phyloP scores from a whole-genome alignment of 2,888 invertebrate genomes.

The Tupiocoris notatus region DNA sequence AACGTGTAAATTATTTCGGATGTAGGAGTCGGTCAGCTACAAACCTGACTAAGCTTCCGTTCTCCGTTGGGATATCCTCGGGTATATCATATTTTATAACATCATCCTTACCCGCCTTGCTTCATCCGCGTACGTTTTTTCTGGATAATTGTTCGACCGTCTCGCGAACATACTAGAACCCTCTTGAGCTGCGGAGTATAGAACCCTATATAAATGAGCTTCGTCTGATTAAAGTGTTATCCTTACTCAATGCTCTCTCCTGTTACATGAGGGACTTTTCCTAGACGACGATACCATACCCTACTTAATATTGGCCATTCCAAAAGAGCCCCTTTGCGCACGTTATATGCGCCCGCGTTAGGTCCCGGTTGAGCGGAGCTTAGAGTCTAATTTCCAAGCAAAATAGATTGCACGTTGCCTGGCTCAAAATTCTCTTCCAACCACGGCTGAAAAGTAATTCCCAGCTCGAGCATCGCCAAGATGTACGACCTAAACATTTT shows the following conservation, averaged over 20 bases:
- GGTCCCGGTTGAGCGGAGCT: constrained; percentile 19
- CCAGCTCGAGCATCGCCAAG: constrained; percentile 1
- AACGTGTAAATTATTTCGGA: no score
- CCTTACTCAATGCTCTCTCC: not conserved
- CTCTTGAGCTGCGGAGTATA: not conserved
- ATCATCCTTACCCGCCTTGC: not conserved
- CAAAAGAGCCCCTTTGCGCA: not conserved
- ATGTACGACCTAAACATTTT: constrained; percentile 27
- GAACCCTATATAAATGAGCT: not conserved
- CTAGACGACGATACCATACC: not conserved
- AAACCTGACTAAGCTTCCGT: not conserved
- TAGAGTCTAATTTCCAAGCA: constrained; percentile 27
- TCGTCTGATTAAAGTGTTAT: not conserved
- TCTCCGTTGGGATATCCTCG: not conserved
- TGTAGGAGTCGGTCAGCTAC: no score
- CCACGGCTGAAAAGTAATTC: constrained; percentile 33
- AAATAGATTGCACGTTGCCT: constrained; percentile 12
- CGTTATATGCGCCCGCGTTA: not conserved
- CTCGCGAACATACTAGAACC: not conserved
- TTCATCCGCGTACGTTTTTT: not conserved
- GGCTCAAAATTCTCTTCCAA: not conserved
- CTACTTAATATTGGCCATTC: not conserved
- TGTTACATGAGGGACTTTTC: not conserved
- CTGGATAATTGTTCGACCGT: not conserved
- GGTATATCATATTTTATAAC: constrained; percentile 34